phyloP scores from a whole-genome alignment of 2,113 vertebrate genomes.

The Nettapus auritus region DNA sequence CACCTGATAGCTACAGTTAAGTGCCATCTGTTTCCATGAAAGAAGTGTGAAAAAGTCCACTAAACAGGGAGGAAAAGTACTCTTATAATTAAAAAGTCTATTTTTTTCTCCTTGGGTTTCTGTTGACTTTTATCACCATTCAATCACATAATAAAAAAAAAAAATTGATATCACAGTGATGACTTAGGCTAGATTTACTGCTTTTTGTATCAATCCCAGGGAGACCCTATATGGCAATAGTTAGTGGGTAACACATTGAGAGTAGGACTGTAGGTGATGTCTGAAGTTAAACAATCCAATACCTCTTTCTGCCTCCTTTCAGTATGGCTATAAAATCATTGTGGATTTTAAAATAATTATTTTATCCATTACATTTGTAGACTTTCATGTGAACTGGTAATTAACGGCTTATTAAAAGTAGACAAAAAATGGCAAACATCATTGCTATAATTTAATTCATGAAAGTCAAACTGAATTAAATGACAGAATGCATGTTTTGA shows the following conservation, averaged over 20 bases:
- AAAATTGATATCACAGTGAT: background rate
- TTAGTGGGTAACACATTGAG: background rate
- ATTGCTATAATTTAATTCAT: background rate
- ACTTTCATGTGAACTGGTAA: background rate
- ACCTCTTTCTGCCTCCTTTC: background rate
- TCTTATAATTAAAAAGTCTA: background rate
- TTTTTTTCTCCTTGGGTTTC: background rate
- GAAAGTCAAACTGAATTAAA: background rate
- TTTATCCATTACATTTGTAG: background rate
- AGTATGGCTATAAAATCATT: background rate
- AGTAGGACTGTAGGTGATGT: background rate
- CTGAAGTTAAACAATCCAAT: background rate
- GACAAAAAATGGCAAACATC: background rate
- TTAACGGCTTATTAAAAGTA: background rate
- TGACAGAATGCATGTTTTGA: background rate
- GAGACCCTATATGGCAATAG: background rate
- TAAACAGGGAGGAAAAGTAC: background rate
- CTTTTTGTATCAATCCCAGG: background rate
- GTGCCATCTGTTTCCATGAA: background rate
- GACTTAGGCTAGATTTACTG: background rate
- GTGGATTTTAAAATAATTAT: background rate
- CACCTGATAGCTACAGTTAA: background rate
- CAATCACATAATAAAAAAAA: background rate
- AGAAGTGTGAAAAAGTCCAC: background rate
- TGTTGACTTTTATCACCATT: background rate